These are phyloP conservation scores for Uromys caudimaculatus DNA, from an alignment of 2,797 vertebrate species.

Conservation along the genomic window DNA sequence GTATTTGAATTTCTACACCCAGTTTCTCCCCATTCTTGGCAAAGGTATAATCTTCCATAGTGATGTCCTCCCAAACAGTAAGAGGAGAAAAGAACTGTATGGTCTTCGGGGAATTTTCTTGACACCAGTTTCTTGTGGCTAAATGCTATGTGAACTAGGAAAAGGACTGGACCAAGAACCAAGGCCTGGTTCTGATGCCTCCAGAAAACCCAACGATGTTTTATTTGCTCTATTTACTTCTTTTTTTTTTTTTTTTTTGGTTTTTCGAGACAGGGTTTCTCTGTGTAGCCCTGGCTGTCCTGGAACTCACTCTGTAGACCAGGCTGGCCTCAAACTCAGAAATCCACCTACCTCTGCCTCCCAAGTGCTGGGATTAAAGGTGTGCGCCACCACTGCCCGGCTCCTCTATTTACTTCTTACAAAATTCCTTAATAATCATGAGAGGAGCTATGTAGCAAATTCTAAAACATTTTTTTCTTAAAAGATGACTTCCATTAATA, in stretches of 20 bases:
- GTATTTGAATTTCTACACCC: slow-evolving; percentile 13
- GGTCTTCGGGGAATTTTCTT: neutral
- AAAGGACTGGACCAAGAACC: neutral
- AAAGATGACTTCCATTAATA: slow-evolving; percentile 24
- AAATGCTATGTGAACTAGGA: slow-evolving; percentile 4
- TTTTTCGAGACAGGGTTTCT: no score
- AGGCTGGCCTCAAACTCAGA: no score
- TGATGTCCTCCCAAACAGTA: neutral
- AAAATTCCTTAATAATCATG: slow-evolving; percentile 11
- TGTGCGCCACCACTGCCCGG: no score
- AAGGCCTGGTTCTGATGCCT: neutral
- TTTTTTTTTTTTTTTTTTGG: no score
- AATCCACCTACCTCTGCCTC: no score
- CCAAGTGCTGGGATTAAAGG: no score
- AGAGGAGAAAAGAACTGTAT: neutral
- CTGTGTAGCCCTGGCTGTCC: no score
- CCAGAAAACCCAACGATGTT: slow-evolving; percentile 34
- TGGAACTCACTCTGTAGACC: no score
- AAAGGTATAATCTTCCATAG: neutral
- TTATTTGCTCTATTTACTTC: neutral
- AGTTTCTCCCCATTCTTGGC: neutral
- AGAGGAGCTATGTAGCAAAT: slow-evolving; percentile 11
- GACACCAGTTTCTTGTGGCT: neutral
- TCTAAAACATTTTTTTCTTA: slow-evolving; percentile 11
- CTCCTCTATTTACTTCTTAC: neutral